Conservation (phyloP, 2,113 vertebrate genomes). For the Brachirus orientalis region DNA sequence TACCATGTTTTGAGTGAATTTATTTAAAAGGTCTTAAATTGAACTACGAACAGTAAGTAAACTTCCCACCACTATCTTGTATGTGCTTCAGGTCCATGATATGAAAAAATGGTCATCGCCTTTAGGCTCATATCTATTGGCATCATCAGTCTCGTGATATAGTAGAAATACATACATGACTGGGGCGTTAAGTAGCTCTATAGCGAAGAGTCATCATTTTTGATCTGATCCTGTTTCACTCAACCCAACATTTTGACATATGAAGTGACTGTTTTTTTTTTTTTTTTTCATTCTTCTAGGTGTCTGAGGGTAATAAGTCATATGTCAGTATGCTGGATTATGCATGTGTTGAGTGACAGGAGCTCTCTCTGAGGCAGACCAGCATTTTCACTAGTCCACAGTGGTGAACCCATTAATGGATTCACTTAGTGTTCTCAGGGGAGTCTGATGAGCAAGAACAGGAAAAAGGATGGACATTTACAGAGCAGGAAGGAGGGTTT, state of each 20-base stretch:
- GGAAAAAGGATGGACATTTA: constrained; percentile 16
- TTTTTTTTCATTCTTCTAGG: constrained; percentile 8
- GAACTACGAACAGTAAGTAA: no score
- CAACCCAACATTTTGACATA: constrained; percentile 23
- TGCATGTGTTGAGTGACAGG: no score
- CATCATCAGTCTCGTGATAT: no score
- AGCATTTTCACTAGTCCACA: constrained; percentile 1
- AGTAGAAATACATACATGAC: no score
- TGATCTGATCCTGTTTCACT: neutral
- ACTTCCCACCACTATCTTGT: no score
- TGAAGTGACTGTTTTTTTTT: no score
- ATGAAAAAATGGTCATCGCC: neutral
- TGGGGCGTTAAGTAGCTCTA: no score
- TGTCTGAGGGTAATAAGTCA: constrained; percentile 15
- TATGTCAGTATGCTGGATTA: no score
- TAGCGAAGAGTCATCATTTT: neutral
- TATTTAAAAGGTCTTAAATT: no score
- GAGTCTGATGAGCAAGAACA: constrained; percentile 26
- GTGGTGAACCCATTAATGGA: constrained; percentile 16
- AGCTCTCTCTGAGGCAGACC: constrained; percentile 12
- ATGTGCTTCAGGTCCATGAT: neutral
- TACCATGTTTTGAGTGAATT: no score
- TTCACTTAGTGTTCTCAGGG: constrained; percentile 11
- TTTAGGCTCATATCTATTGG: no score
- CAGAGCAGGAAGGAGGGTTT: neutral